Conservation (phyloP, 2,888 invertebrate genomes). For the Camponotus fellah region DNA sequence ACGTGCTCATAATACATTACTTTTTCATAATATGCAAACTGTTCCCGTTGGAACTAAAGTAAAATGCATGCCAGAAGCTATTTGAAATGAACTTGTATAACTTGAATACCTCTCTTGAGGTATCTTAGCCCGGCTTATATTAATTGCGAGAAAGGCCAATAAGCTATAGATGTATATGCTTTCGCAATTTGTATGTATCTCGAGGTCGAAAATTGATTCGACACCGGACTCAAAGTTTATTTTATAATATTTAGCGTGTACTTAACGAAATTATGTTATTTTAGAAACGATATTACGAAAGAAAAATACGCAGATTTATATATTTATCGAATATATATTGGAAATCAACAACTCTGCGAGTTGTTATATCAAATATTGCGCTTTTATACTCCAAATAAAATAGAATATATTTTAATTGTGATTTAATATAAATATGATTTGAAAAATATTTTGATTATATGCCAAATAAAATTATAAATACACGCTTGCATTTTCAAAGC, state of each 20-base stretch:
- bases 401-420: conserved; percentile 1
- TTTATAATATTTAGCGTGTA: background rate
- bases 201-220: conserved; percentile 26
- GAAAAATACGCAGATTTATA: background rate
- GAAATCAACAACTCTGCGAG: background rate
- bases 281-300: background rate
- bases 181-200: conserved; percentile 62
- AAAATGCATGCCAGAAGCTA: conserved; percentile 58
- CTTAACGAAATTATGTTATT: background rate
- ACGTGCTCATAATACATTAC: background rate
- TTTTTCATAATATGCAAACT: conserved; percentile 34
- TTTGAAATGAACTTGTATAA: conserved; percentile 63
- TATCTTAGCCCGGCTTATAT: conserved; percentile 65
- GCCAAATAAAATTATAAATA: background rate
- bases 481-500: background rate
- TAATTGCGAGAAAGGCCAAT: conserved; percentile 64
- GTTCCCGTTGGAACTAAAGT: conserved; percentile 54
- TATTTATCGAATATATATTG: background rate
- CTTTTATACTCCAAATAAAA: background rate
- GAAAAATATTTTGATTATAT: background rate
- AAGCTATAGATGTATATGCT: conserved; percentile 48
- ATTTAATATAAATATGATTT: background rate
- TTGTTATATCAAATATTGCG: background rate
- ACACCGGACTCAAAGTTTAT: background rate
- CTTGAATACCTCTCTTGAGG: conserved; percentile 63